Evolutionary conservation across 2,888 invertebrate species (phyloP).

Genomic region (Andrena fulva): DNA sequence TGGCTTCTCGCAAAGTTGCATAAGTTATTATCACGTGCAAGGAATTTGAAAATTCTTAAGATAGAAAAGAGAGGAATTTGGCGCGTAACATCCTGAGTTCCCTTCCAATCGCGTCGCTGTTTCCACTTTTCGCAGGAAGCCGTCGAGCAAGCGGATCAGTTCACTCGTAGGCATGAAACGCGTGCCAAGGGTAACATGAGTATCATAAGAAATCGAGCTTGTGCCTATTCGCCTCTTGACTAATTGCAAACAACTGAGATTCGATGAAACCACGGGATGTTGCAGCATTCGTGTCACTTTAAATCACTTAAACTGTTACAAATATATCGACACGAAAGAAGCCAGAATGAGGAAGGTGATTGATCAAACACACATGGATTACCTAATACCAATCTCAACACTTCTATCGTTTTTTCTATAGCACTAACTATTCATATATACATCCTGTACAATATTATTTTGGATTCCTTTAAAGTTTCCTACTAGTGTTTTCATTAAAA

Average conservation of each 20-base stretch:
- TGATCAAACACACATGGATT: not conserved
- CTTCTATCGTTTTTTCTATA: too few species aligned
- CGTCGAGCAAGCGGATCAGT: constrained; percentile 36
- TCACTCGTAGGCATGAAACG: constrained; percentile 27
- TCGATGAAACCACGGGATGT: constrained; percentile 37
- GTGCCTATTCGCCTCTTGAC: constrained; percentile 53
- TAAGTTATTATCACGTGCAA: constrained; percentile 53
- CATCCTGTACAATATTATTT: too few species aligned
- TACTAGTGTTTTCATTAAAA: too few species aligned
- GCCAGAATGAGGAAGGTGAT: not conserved
- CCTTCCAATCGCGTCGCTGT: constrained; percentile 29
- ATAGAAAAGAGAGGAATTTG: constrained; percentile 64
- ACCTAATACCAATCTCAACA: too few species aligned
- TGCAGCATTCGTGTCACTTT: constrained; percentile 26
- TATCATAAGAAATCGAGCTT: constrained; percentile 38
- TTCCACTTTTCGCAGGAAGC: constrained; percentile 66
- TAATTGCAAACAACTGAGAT: constrained; percentile 65
- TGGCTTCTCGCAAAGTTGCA: constrained; percentile 6
- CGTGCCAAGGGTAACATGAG: constrained; percentile 66
- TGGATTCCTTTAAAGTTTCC: too few species aligned
- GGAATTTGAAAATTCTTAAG: constrained; percentile 60
- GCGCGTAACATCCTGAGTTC: constrained; percentile 50
- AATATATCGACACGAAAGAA: not conserved
- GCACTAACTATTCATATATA: too few species aligned
- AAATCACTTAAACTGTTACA: not conserved